phyloP scores from a whole-genome alignment of 2,888 invertebrate species.

The Ashinkailepas kermadecensis region DNA sequence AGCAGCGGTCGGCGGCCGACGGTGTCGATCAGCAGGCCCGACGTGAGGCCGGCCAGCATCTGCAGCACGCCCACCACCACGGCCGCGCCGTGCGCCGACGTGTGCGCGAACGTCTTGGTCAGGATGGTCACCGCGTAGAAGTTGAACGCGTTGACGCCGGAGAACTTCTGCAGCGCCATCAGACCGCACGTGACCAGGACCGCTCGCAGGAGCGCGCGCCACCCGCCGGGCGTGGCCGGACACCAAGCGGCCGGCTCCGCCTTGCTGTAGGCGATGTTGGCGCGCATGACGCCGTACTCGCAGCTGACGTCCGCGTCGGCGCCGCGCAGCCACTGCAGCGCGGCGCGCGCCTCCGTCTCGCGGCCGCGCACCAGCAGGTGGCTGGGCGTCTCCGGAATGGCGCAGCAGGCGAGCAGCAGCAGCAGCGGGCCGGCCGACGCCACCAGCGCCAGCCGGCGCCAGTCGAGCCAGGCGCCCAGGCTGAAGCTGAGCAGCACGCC shows the following conservation, averaged over 20 bases:
- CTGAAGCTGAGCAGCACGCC: conserved; percentile 77
- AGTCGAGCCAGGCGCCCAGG: conserved; percentile 72
- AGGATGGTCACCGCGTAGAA: conserved; percentile 82
- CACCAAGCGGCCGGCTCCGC: conserved; percentile 33
- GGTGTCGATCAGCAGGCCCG: conserved; percentile 68
- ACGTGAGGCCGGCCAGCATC: conserved; percentile 51
- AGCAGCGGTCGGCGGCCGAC: conserved; percentile 75
- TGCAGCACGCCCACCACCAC: conserved; percentile 55
- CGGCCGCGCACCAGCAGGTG: conserved; percentile 67
- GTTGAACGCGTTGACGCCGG: conserved; percentile 74
- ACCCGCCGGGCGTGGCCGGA: conserved; percentile 35
- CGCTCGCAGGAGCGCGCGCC: conserved; percentile 54
- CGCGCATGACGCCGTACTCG: conserved; percentile 62
- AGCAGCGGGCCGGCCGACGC: conserved; percentile 70
- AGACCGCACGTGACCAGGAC: conserved; percentile 72
- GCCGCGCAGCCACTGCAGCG: conserved; percentile 75
- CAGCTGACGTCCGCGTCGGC: conserved; percentile 66
- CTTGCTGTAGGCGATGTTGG: conserved; percentile 49
- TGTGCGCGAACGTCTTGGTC: conserved; percentile 68
- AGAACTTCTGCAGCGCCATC: conserved; percentile 72
- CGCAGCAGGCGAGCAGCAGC: conserved; percentile 61
- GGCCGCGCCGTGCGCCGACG: conserved; percentile 75
- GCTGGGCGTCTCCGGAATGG: conserved; percentile 83
- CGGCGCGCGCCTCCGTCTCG: conserved; percentile 62
- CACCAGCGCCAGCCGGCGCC: conserved; percentile 73